phyloP scores from a whole-genome alignment of 2,888 invertebrate genomes.

The Lutraria lutraria region DNA sequence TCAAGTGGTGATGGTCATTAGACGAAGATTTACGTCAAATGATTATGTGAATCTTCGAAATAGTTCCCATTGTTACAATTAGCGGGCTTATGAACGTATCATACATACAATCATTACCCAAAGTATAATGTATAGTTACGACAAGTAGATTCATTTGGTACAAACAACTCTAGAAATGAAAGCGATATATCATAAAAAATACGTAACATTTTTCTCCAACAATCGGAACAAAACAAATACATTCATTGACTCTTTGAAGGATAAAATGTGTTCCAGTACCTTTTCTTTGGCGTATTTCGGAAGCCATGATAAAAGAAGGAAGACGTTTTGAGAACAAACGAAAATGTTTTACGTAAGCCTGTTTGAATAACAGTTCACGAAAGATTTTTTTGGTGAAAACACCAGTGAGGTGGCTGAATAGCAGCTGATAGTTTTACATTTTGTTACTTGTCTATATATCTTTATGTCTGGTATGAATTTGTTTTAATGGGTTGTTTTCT shows the following conservation, averaged over 20 bases:
- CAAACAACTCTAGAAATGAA: neutral
- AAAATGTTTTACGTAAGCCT: too few species aligned
- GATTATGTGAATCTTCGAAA: neutral
- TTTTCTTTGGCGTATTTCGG: too few species aligned
- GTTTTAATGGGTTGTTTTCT: too few species aligned
- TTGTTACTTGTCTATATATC: too few species aligned
- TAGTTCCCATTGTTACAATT: neutral
- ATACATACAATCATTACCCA: neutral
- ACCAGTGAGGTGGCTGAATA: too few species aligned
- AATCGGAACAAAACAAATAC: neutral
- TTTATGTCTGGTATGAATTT: too few species aligned
- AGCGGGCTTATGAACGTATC: neutral
- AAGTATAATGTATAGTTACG: neutral
- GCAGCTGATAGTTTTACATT: too few species aligned
- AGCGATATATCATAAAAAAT: neutral
- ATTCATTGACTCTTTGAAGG: neutral
- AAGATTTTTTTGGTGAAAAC: too few species aligned
- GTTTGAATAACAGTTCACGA: too few species aligned
- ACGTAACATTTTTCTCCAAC: constrained; percentile 10
- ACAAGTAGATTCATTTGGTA: constrained; percentile 8
- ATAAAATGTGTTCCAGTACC: neutral
- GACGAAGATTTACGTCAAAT: neutral
- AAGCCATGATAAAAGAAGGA: too few species aligned
- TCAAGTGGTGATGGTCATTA: neutral
- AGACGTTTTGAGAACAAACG: too few species aligned